phyloP scores from a whole-genome alignment of 2,113 vertebrate species.

The Paracanthobrama guichenoti region DNA sequence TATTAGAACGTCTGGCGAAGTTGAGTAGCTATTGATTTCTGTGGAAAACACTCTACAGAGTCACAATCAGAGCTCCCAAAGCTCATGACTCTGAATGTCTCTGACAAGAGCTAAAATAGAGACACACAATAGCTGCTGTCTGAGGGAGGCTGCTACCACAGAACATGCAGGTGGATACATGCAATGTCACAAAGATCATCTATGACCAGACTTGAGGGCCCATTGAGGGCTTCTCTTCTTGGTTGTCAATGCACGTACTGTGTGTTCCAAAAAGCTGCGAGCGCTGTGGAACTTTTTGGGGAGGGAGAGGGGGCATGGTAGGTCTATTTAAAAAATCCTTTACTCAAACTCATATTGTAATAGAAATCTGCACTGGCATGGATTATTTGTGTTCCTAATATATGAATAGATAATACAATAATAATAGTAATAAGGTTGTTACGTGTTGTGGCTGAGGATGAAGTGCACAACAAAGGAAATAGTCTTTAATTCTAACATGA shows the following conservation, averaged over 20 bases:
- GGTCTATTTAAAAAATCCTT: background rate
- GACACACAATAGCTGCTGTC: conserved; percentile 13
- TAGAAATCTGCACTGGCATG: background rate
- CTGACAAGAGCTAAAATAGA: conserved; percentile 19
- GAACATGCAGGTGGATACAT: background rate
- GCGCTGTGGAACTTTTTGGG: background rate
- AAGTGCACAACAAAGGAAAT: too few species aligned
- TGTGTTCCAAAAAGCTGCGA: background rate
- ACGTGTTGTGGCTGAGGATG: too few species aligned
- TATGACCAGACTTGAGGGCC: background rate
- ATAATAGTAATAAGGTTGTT: background rate
- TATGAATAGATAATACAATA: background rate
- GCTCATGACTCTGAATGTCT: background rate
- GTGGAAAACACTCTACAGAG: background rate
- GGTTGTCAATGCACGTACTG: background rate
- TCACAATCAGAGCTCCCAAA: conserved; percentile 24
- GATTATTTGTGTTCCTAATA: background rate
- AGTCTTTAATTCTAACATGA: too few species aligned
- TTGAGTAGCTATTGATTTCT: conserved; percentile 29
- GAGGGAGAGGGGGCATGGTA: background rate
- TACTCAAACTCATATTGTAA: background rate
- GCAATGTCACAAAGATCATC: background rate
- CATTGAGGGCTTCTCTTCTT: background rate
- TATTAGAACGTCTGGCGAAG: conserved; percentile 31
- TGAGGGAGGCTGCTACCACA: background rate